Percentiles rank a stretch among this genome's conserved stretches.
Conservation (phyloP, 2,113 vertebrate species). For the Catharus fuscescens region DNA sequence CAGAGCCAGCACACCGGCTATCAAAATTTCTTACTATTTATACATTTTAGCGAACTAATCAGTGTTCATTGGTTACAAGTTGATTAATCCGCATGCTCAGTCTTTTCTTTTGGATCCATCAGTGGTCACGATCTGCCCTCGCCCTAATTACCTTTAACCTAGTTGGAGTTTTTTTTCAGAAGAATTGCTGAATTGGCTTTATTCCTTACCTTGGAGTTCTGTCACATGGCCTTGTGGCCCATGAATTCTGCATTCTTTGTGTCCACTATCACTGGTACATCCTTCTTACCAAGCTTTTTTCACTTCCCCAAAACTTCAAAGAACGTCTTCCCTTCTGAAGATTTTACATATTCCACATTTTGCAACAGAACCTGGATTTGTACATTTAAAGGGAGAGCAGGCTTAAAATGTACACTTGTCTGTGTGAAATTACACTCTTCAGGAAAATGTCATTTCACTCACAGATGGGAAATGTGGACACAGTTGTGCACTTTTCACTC, state of each 20-base stretch:
- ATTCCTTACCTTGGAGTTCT: neutral
- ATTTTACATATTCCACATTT: neutral
- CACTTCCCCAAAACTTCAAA: neutral
- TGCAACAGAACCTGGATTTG: rapidly evolving
- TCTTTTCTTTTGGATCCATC: neutral
- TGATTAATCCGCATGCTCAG: neutral
- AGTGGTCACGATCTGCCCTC: neutral
- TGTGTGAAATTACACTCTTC: neutral
- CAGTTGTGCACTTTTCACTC: rapidly evolving
- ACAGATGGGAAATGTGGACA: neutral
- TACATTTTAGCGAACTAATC: neutral
- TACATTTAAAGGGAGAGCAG: neutral
- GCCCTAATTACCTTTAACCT: neutral
- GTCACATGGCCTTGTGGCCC: neutral
- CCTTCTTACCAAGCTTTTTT: neutral
- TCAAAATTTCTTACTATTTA: neutral
- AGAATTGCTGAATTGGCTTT: neutral
- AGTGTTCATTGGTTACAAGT: neutral
- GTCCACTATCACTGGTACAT: neutral
- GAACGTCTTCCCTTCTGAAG: neutral
- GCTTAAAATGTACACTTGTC: rapidly evolving
- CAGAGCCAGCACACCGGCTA: neutral
- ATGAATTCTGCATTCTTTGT: neutral
- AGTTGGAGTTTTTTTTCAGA: neutral
- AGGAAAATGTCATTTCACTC: neutral